Conservation (phyloP, 2,888 invertebrate species). For the Neoaliturus tenellus region DNA sequence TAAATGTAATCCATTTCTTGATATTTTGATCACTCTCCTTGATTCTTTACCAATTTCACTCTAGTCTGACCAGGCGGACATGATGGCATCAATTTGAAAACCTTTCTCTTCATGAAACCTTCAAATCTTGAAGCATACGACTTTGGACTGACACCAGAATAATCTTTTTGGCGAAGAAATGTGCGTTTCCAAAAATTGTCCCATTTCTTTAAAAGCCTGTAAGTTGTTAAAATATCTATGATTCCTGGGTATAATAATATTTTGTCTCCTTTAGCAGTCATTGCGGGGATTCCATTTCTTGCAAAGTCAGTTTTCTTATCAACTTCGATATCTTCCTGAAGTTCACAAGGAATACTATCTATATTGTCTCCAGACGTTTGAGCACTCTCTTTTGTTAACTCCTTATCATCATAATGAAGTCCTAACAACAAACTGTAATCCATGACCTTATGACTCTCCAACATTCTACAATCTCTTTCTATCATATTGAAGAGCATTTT, state of each 20-base stretch:
- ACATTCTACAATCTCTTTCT: constrained; percentile 94
- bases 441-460: constrained; percentile 93
- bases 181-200: constrained; percentile 94
- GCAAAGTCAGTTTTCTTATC: constrained; percentile 70
- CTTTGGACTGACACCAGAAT: constrained; percentile 98
- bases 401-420: constrained; percentile 95
- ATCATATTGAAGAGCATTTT: constrained; percentile 97
- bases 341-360: background rate
- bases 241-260: constrained; percentile 96
- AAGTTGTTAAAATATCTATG: constrained; percentile 99
- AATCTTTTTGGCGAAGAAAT: constrained; percentile 99
- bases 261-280: constrained; percentile 97
- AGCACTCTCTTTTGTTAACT: constrained; percentile 83
- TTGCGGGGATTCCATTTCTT: constrained; percentile 96
- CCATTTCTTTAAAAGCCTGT: constrained; percentile 96
- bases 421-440: constrained; percentile 98
- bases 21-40: no score
- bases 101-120: constrained; percentile 97
- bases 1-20: no score
- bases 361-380: constrained; percentile 73
- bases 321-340: background rate
- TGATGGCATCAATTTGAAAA: constrained; percentile 80
- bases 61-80: background rate
- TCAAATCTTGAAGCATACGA: constrained; percentile 99
- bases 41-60: no score